These are phyloP conservation scores for Drosophila seguyi DNA, from an alignment of 1,140 invertebrate genomes.

Conservation along the genomic window DNA sequence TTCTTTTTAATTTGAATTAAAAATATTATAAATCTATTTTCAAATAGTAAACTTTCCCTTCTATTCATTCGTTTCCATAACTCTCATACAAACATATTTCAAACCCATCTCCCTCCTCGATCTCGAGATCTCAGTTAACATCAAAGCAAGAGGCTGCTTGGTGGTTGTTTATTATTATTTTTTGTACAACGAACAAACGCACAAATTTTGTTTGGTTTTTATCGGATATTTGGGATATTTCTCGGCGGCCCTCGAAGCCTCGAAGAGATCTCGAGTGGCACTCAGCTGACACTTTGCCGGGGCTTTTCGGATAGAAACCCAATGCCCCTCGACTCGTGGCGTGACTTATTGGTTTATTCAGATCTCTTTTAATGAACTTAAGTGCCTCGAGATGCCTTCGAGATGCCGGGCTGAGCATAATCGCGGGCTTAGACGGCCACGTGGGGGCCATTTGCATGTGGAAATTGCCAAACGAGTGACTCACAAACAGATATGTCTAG, in stretches of 20 bases:
- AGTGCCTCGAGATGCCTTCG: constrained; percentile 69
- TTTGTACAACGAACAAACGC: constrained; percentile 45
- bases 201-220: constrained; percentile 47
- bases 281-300: constrained; percentile 78
- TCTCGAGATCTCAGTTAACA: constrained; percentile 35
- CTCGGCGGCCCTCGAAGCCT: constrained; percentile 32
- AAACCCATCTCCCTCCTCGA: constrained; percentile 22
- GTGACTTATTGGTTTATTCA: constrained; percentile 83
- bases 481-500: constrained; percentile 9
- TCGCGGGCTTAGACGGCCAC: constrained; percentile 45
- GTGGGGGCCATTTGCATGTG: constrained; percentile 18
- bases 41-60: constrained; percentile 23
- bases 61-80: neutral
- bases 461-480: constrained; percentile 36
- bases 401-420: constrained; percentile 55
- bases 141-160: constrained; percentile 24
- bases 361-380: constrained; percentile 82
- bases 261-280: constrained; percentile 69
- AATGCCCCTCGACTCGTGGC: constrained; percentile 76
- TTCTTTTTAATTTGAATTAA: too few species aligned
- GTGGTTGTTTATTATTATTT: constrained; percentile 41
- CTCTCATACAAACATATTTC: neutral
- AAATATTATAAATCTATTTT: neutral
- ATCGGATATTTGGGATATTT: constrained; percentile 17
- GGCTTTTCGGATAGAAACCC: constrained; percentile 76